These are phyloP conservation scores for Erannis defoliaria DNA, from an alignment of 2,888 invertebrate species.

Conservation along the genomic window DNA sequence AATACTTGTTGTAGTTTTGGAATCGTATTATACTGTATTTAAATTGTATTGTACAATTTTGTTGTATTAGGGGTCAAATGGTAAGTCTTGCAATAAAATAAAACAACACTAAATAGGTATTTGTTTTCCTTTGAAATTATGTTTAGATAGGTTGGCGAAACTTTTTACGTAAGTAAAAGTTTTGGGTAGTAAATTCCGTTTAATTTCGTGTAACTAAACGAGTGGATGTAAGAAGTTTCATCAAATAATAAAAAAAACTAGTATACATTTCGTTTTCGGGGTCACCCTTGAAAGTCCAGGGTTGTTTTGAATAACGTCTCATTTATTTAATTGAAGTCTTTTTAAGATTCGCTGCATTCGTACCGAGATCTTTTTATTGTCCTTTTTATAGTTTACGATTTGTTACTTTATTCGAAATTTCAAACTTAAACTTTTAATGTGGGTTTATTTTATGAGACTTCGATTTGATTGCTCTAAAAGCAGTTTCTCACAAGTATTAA, in stretches of 20 bases:
- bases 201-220: background rate
- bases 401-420: background rate
- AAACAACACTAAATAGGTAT: background rate
- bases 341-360: background rate
- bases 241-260: background rate
- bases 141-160: background rate
- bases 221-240: too few relatives aligned
- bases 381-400: conserved; percentile 4
- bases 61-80: too few relatives aligned
- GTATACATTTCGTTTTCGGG: background rate
- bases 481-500: background rate
- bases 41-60: too few relatives aligned
- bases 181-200: background rate
- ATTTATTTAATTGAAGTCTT: conserved; percentile 2
- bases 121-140: background rate
- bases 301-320: conserved; percentile 3
- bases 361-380: conserved; percentile 4
- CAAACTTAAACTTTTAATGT: background rate
- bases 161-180: background rate
- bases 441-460: background rate
- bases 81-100: too few relatives aligned
- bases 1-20: too few relatives aligned
- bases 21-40: too few relatives aligned
- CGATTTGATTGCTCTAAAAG: background rate
- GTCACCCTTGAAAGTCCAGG: background rate